A percentile compares a stretch with the other conserved stretches of the same genome.
phyloP scores from a whole-genome alignment of 2,888 invertebrate genomes.

The Caenorhabditis japonica region DNA sequence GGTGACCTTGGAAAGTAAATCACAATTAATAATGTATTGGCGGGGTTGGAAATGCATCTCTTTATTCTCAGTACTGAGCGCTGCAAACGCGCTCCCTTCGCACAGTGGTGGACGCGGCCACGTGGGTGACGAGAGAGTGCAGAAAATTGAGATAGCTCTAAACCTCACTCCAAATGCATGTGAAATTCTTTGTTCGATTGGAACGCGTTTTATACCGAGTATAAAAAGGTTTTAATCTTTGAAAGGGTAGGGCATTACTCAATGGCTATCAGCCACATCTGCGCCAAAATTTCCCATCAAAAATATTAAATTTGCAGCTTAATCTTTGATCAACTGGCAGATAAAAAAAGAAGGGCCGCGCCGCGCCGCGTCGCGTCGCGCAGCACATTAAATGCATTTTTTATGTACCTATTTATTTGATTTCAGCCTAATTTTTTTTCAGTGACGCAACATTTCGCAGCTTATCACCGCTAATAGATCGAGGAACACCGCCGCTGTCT shows the following conservation, averaged over 20 bases:
- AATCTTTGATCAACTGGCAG: slow-evolving; percentile 33
- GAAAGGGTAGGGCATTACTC: too few species aligned
- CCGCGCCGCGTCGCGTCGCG: too few species aligned
- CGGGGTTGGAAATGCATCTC: slow-evolving; percentile 1
- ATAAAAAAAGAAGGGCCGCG: background rate
- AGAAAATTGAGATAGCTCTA: too few species aligned
- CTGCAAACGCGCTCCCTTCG: too few species aligned
- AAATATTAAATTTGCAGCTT: slow-evolving; percentile 17
- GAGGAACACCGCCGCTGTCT: slow-evolving; percentile 44
- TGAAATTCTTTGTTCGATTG: too few species aligned
- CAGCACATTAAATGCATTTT: slow-evolving; percentile 21
- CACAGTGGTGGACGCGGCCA: too few species aligned
- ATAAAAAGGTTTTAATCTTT: slow-evolving; percentile 5
- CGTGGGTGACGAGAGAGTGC: too few species aligned
- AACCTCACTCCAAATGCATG: background rate
- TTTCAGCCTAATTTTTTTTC: slow-evolving; percentile 12
- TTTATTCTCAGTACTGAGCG: too few species aligned
- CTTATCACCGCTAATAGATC: slow-evolving; percentile 41
- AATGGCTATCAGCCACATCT: too few species aligned
- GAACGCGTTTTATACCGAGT: too few species aligned
- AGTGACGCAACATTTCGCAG: slow-evolving; percentile 48
- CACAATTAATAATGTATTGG: background rate
- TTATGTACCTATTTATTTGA: slow-evolving; percentile 5
- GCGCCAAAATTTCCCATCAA: too few species aligned
- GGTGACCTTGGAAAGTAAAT: slow-evolving; percentile 35